A percentile compares a stretch with the other conserved stretches of the same genome.
phyloP scores from a whole-genome alignment of 1,140 invertebrate species.

The Pollicipes pollicipes region DNA sequence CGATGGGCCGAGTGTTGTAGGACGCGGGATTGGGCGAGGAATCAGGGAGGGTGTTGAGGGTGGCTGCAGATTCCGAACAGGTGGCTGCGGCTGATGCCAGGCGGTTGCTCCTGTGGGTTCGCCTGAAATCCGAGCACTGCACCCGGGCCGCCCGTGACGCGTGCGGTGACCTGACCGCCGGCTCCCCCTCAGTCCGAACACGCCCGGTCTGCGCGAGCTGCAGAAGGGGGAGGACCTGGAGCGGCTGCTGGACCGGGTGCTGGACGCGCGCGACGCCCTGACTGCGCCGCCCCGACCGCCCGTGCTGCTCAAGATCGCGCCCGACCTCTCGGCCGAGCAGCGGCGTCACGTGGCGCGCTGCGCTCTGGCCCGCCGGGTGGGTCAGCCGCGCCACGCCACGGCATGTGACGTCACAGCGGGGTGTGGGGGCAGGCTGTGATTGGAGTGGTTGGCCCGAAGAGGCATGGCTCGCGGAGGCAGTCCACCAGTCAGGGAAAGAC shows the following conservation, averaged over 20 bases:
- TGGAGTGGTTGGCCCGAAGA: too few relatives aligned
- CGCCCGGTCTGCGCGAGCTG: slow-evolving; percentile 67
- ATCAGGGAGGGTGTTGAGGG: too few relatives aligned
- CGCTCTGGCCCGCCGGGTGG: neutral
- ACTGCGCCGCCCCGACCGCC: slow-evolving; percentile 31
- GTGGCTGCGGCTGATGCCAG: neutral
- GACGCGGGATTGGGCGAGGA: too few relatives aligned
- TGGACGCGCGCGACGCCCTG: slow-evolving; percentile 43
- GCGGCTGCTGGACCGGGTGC: slow-evolving; percentile 45
- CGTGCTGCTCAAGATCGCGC: slow-evolving; percentile 78
- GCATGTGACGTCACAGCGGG: too few relatives aligned
- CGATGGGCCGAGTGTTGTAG: too few relatives aligned
- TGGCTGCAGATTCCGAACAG: too few relatives aligned
- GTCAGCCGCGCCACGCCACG: too few relatives aligned
- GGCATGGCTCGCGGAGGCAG: too few relatives aligned
- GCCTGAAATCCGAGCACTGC: too few relatives aligned
- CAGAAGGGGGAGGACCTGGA: slow-evolving; percentile 60
- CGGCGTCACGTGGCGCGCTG: slow-evolving; percentile 55
- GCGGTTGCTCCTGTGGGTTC: neutral
- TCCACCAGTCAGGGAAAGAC: too few relatives aligned
- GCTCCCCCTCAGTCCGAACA: slow-evolving; percentile 51
- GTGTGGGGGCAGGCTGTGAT: too few relatives aligned
- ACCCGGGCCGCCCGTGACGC: too few relatives aligned
- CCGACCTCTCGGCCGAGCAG: slow-evolving; percentile 65
- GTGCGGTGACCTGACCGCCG: slow-evolving; percentile 8